Base-by-base conservation (phyloP, 2,888 invertebrate species). In the Eupithecia tripunctaria region DNA sequence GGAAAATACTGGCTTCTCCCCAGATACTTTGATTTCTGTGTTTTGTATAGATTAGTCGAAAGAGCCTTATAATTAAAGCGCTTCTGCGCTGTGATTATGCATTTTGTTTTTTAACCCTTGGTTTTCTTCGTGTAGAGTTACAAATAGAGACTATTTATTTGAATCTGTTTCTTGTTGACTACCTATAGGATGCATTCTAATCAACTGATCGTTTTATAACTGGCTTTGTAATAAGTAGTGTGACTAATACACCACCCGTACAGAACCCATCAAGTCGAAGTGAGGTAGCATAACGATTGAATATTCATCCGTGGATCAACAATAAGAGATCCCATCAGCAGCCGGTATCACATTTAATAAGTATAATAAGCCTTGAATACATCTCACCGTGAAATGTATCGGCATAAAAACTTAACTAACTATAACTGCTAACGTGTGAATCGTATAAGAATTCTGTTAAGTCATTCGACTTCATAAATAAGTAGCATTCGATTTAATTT, bases 371-470 rank as follows among this genome's bases (percentile, higher is more conserved):
- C 91, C 86, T 91, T 92, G 89, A 91, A 94, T 93, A 92, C 92
- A 88, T 91, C 91, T 90, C 86, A 92, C 94, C 94, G 94, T 94
- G 94, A 94, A 94, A 94, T 93, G 93, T 92, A 88, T 88, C 89
- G 91, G 88, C 89, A 93, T 86, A 94, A 94, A 94, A 94, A 94
- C 93, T 93, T 91, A 92, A 92, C 93, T 92, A 91, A 92, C 91
- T 93, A 94, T 94, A 94, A 92, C 91, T 86, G 91, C 91, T 90
- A 92, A 94, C 94, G 94, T 94, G 94, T 94, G 94, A 94, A 94
- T 93, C 93, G 93, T 94, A 94, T 94, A 93, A 94, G 94, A 94
- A 94, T 93, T 87, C 83, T 94, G 94, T 94, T 91, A 87, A 94
- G 94, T 94, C 94, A 94, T 93, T 88, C 92, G 88, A 84, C 89